phyloP scores from a whole-genome alignment of 2,888 invertebrate genomes.

The Crioceris asparagi region DNA sequence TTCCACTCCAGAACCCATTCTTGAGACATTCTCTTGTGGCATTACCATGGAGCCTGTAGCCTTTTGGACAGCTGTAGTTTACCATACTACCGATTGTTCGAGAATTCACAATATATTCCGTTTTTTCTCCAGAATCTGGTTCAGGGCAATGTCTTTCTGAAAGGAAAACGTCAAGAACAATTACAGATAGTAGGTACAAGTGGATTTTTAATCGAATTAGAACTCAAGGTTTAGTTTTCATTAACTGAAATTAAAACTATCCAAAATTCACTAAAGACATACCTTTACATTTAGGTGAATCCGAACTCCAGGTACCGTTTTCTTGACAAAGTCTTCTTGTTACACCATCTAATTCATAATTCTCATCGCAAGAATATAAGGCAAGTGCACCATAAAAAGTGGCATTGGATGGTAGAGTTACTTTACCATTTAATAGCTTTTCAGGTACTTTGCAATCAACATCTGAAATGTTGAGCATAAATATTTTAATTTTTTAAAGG shows the following conservation, averaged over 20 bases:
- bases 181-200: neutral
- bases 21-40: conserved; percentile 64
- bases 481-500: neutral
- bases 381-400: conserved; percentile 82
- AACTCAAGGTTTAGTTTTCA: too few species aligned
- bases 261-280: conserved; percentile 12
- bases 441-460: conserved; percentile 78
- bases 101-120: conserved; percentile 49
- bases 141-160: conserved; percentile 71
- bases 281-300: conserved; percentile 72
- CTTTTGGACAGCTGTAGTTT: conserved; percentile 73
- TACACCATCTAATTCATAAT: conserved; percentile 74
- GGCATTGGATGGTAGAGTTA: conserved; percentile 72
- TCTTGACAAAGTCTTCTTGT: conserved; percentile 75
- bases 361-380: conserved; percentile 70
- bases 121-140: conserved; percentile 52
- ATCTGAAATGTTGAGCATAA: conserved; percentile 52
- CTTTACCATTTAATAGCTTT: conserved; percentile 60
- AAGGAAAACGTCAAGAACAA: conserved; percentile 3
- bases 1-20: conserved; percentile 74
- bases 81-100: conserved; percentile 70
- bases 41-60: conserved; percentile 69
- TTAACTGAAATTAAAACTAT: too few species aligned
- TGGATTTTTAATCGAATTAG: neutral
- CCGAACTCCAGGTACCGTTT: conserved; percentile 85